A percentile compares a stretch with the other conserved stretches of the same genome.
Evolutionary conservation across 1,140 invertebrate genomes (phyloP).

Genomic region (Alviniconcha marisindica): DNA sequence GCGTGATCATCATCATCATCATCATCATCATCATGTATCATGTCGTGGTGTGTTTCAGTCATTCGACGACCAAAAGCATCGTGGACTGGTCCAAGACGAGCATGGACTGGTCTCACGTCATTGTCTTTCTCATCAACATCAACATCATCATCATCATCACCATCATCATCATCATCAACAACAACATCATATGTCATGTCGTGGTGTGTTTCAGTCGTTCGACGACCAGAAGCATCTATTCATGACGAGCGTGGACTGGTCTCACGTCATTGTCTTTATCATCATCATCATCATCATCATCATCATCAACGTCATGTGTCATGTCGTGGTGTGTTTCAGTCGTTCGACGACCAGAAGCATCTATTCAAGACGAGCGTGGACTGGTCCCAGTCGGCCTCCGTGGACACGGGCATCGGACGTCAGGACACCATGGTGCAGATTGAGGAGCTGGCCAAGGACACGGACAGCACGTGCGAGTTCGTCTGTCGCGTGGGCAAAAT

Average conservation of each 20-base stretch:
- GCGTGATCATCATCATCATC: no score
- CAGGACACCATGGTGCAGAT: constrained; percentile 22
- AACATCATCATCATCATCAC: no score
- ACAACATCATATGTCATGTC: no score
- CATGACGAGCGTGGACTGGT: constrained; percentile 50
- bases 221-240: constrained; percentile 56
- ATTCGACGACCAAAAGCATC: constrained; percentile 54
- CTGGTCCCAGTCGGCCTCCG: constrained; percentile 36
- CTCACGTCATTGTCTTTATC: no score
- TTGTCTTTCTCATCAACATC: no score
- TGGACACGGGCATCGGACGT: constrained; percentile 9
- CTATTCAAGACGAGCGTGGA: constrained; percentile 51
- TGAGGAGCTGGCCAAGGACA: constrained; percentile 3
- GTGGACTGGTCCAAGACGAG: constrained; percentile 44
- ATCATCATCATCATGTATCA: no score
- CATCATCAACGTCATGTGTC: no score
- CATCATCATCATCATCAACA: no score
- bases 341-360: constrained; percentile 55
- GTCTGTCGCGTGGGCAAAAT: constrained; percentile 15
- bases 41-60: constrained; percentile 44
- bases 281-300: no score
- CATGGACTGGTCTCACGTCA: no score
- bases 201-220: constrained; percentile 48
- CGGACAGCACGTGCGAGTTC: constrained; percentile 22
- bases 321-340: constrained; percentile 42